These are phyloP conservation scores for Apotomis capreana DNA, from an alignment of 2,888 invertebrate genomes.

Conservation along the genomic window DNA sequence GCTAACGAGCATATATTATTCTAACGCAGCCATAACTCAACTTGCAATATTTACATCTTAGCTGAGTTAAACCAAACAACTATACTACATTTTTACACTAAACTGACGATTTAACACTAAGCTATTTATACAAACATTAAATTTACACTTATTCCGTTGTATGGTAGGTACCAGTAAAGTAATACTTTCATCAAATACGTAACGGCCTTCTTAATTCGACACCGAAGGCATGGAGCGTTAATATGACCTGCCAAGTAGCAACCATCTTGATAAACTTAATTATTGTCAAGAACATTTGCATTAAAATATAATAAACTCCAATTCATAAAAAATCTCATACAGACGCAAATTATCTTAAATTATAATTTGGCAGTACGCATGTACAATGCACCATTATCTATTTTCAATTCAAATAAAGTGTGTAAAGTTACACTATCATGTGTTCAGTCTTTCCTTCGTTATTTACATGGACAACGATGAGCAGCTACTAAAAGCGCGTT, in stretches of 20 bases:
- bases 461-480: conserved; percentile 71
- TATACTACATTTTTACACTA: conserved; percentile 48
- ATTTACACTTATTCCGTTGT: conserved; percentile 56
- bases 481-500: background rate
- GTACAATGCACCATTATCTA: conserved; percentile 36
- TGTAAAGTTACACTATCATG: conserved; percentile 52
- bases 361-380: conserved; percentile 41
- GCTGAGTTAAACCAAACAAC: conserved; percentile 47
- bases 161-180: conserved; percentile 56
- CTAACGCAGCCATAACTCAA: conserved; percentile 45
- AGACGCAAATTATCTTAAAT: conserved; percentile 44
- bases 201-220: conserved; percentile 47
- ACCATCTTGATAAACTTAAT: conserved; percentile 40
- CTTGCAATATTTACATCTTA: conserved; percentile 56
- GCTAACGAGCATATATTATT: conserved; percentile 44
- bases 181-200: conserved; percentile 78
- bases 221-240: conserved; percentile 46
- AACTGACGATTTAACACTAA: conserved; percentile 46
- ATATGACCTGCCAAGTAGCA: conserved; percentile 55
- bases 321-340: conserved; percentile 38
- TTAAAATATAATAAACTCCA: conserved; percentile 40
- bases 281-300: conserved; percentile 46
- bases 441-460: conserved; percentile 78
- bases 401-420: conserved; percentile 42
- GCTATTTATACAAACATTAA: conserved; percentile 58